Percentiles rank a stretch among this genome's conserved stretches.
Evolutionary conservation across 2,113 vertebrate species (phyloP).

Genomic region (Phalacrocorax aristotelis): DNA sequence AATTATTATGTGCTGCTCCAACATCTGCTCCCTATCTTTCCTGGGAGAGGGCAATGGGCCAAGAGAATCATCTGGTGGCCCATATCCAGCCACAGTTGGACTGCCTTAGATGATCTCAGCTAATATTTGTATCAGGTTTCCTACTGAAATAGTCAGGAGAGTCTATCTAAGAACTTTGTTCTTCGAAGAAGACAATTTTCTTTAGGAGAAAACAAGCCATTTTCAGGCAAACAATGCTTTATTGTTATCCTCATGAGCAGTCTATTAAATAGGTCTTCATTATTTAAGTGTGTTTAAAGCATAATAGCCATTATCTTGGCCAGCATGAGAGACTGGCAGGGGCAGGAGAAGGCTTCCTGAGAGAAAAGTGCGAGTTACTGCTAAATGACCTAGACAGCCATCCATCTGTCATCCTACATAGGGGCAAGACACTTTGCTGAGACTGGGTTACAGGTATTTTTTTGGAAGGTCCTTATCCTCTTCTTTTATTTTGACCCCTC

Average conservation of each 20-base stretch:
- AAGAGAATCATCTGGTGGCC: conserved; percentile 37
- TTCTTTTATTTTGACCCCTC: background rate
- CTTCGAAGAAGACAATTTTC: background rate
- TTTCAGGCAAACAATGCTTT: background rate
- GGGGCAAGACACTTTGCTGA: background rate
- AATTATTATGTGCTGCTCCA: background rate
- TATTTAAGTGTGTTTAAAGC: background rate
- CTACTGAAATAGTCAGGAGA: background rate
- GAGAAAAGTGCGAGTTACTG: background rate
- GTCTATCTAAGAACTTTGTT: background rate
- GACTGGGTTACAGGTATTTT: background rate
- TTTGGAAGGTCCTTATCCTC: background rate
- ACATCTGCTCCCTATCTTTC: conserved; percentile 31
- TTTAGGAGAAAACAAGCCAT: background rate
- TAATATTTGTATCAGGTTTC: background rate
- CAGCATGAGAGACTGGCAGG: background rate
- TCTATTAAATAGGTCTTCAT: background rate
- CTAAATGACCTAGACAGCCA: background rate
- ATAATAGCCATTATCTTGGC: background rate
- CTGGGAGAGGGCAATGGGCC: conserved; percentile 14
- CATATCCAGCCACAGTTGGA: background rate
- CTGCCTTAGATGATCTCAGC: background rate
- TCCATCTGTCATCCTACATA: too few species aligned
- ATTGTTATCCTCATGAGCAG: background rate
- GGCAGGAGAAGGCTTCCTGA: background rate